Percentiles rank a stretch among this genome's conserved stretches.
These are phyloP conservation scores for Myotis daubentonii DNA, from an alignment of 2,797 vertebrate species.

Conservation along the genomic window DNA sequence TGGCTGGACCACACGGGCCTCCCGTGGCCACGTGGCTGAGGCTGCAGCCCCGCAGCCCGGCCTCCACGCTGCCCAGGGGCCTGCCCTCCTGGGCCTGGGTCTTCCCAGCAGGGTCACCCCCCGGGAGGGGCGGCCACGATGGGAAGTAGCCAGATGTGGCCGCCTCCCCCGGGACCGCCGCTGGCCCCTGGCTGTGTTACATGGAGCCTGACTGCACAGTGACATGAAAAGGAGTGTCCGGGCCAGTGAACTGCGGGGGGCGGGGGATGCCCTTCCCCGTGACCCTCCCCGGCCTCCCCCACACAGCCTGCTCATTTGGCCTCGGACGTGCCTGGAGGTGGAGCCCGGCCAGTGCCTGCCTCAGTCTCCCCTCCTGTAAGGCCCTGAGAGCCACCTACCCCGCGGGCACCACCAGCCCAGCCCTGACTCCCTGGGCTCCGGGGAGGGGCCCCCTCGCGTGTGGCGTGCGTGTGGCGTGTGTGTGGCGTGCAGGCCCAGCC, in stretches of 20 bases:
- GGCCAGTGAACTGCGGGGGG: fast-evolving
- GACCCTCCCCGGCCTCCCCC: background rate
- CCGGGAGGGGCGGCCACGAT: fast-evolving
- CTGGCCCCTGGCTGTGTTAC: fast-evolving
- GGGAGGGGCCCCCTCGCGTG: background rate
- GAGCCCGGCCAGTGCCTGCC: background rate
- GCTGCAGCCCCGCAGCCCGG: background rate
- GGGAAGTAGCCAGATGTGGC: background rate
- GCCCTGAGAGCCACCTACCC: fast-evolving
- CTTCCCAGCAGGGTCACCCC: background rate
- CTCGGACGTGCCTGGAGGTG: background rate
- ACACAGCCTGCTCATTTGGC: background rate
- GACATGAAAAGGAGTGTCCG: fast-evolving
- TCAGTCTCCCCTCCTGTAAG: background rate
- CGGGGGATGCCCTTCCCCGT: fast-evolving
- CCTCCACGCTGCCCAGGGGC: fast-evolving
- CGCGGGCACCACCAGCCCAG: background rate
- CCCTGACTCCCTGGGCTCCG: background rate
- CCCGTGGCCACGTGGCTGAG: fast-evolving
- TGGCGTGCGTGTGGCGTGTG: no score
- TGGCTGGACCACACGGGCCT: fast-evolving
- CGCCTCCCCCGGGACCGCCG: fast-evolving
- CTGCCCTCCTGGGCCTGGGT: background rate
- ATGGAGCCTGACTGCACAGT: no score
- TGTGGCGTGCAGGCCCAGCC: no score